These are phyloP conservation scores for Isotomurus palustris DNA, from an alignment of 2,888 invertebrate genomes.

Conservation along the genomic window DNA sequence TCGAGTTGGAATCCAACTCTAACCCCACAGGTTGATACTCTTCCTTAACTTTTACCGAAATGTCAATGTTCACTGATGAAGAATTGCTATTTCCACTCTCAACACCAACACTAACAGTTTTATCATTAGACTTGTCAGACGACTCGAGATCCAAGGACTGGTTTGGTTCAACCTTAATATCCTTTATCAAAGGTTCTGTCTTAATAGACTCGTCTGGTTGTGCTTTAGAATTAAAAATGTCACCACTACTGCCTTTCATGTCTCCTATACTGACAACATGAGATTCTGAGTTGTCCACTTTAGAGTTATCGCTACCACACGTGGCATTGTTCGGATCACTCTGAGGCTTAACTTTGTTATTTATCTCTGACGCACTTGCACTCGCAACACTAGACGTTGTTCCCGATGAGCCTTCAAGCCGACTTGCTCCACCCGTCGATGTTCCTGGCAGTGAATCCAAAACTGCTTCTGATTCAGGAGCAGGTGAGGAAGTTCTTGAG, in stretches of 20 bases:
- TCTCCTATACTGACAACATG: conserved; percentile 4
- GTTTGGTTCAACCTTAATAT: conserved; percentile 8
- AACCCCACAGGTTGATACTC: neutral
- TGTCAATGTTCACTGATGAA: neutral
- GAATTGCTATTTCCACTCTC: conserved; percentile 10
- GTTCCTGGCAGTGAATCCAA: conserved; percentile 25
- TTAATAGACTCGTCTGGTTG: conserved; percentile 2
- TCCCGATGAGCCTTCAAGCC: conserved; percentile 1
- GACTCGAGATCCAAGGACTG: neutral
- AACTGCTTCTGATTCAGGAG: conserved; percentile 31
- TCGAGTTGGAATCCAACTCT: neutral
- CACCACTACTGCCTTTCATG: conserved; percentile 8
- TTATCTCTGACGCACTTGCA: conserved; percentile 9
- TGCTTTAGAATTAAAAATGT: neutral
- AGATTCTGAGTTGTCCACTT: conserved; percentile 9
- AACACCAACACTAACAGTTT: conserved; percentile 14
- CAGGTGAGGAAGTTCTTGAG: conserved; percentile 45
- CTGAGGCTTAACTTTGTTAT: conserved; percentile 7
- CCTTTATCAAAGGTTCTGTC: neutral
- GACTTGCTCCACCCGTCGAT: conserved; percentile 2
- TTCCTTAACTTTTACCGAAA: conserved; percentile 7
- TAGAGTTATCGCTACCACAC: neutral
- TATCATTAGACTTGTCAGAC: conserved; percentile 8
- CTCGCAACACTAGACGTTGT: conserved; percentile 9
- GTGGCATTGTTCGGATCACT: neutral